Base-by-base conservation (phyloP, 2,113 vertebrate species). In the Actenoides hombroni region DNA sequence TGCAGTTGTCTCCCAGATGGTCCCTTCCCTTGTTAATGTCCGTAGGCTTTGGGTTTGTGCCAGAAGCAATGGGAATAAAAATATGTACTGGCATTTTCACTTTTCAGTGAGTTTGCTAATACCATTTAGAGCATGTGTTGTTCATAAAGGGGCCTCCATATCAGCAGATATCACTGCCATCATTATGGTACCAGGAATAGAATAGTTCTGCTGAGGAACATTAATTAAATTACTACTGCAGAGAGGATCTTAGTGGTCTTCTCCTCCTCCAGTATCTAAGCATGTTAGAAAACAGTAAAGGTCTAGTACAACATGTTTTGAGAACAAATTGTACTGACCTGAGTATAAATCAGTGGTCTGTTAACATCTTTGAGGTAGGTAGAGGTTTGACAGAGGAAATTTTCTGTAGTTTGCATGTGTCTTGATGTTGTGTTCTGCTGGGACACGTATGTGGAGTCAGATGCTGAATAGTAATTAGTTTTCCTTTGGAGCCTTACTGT, bases 1-100 rank as follows among this genome's bases (percentile, higher is more conserved):
- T 91, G 63, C 70, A 83, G 63, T 96, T 88, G 71, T 90, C 71
- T 96, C 82, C 54, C 70, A 88, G 79, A 92, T 86, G 57, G 63
- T 78, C 44, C 28, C 25, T 89, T 90, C 75, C 67, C 31, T 76
- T 84, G n/a, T 49, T 95, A 87, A 94, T 85, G 78, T 92, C 84
- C 73, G 57, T 60, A 73, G 75, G 59, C 59, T 95, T 95, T 92
- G 74, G 87, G 75, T 57, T 60, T 59, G 57, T 76, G 78, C 91
- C 82, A 96, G 84, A 39, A 95, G 74, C 78, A 68, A 40, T 65
- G 74, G 78, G 81, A 77, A 78, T 78, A 51, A 49, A 86, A 88
- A 60, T 63, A 70, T 51, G 11, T 84, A 80, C 65, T 87, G 74
- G 49, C 92, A 70, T 93, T 86, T 97, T 94, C 68, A 37, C 79